phyloP scores from a whole-genome alignment of 30 jellyfish, hydroid and myxozoan species.

The Aurelia aurita complex sp. Pacific region DNA sequence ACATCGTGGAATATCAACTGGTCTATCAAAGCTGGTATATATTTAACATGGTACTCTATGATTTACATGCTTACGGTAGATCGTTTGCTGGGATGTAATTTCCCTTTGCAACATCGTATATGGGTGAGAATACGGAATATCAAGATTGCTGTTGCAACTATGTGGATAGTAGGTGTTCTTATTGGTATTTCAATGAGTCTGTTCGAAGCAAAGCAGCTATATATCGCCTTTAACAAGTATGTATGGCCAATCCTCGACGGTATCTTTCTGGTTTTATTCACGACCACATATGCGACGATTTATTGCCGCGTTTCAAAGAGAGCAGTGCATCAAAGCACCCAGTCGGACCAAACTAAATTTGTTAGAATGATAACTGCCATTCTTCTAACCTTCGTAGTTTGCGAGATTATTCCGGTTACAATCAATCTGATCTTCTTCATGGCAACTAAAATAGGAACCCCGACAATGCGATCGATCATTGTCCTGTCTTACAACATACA shows the following conservation, averaged over 20 bases:
- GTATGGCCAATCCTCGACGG: constrained; percentile 7
- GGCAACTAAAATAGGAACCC: not conserved
- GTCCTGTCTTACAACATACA: constrained; percentile 10
- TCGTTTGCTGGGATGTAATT: constrained; percentile 32
- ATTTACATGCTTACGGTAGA: constrained; percentile 23
- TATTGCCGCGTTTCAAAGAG: not conserved
- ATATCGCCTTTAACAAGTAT: not conserved
- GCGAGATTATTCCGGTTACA: not conserved
- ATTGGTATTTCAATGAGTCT: not conserved
- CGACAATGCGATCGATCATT: not conserved
- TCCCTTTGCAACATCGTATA: constrained; percentile 20
- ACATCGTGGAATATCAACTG: not conserved
- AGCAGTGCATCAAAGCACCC: not conserved
- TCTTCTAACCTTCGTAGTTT: not conserved
- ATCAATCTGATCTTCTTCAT: not conserved
- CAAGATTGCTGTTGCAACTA: not conserved
- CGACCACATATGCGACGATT: constrained; percentile 8
- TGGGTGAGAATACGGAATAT: not conserved
- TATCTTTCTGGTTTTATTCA: constrained; percentile 1
- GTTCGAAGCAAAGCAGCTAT: not conserved
- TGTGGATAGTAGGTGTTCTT: constrained; percentile 8
- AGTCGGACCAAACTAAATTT: constrained; percentile 6
- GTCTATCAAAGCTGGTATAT: constrained; percentile 5
- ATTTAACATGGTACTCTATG: constrained; percentile 27
- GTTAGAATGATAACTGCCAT: not conserved